Evolutionary conservation across 1,140 invertebrate genomes (phyloP).

Genomic region (Drosophila orosa): DNA sequence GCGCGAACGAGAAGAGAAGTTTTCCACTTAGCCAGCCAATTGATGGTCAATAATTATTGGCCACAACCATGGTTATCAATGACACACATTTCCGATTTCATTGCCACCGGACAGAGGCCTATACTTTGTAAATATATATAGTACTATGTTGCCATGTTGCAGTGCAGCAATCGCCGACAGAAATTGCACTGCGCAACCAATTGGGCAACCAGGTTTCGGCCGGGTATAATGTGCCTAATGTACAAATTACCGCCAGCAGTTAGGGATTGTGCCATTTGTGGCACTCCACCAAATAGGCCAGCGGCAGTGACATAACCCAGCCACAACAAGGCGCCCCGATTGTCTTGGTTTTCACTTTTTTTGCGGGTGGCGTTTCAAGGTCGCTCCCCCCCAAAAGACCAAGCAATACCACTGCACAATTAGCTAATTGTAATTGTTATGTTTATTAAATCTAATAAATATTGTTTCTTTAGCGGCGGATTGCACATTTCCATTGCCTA

Average conservation of each 20-base stretch:
- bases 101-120: conserved; percentile 23
- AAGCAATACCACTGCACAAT: conserved; percentile 25
- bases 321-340: conserved; percentile 40
- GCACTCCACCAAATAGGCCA: conserved; percentile 74
- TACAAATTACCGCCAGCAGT: conserved; percentile 70
- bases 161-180: conserved; percentile 10
- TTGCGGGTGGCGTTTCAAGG: conserved; percentile 52
- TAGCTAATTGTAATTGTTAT: conserved; percentile 55
- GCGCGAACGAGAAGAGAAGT: conserved; percentile 4
- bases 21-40: conserved; percentile 8
- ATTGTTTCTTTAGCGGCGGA: conserved; percentile 34
- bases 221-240: conserved; percentile 72
- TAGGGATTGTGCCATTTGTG: conserved; percentile 76
- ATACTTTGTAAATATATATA: background rate
- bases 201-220: conserved; percentile 53
- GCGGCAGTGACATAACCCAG: conserved; percentile 68
- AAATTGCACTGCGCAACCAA: conserved; percentile 66
- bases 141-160: conserved; percentile 2
- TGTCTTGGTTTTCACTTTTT: conserved; percentile 44
- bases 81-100: conserved; percentile 50
- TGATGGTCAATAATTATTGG: conserved; percentile 23
- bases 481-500: conserved; percentile 77
- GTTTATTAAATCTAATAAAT: conserved; percentile 79
- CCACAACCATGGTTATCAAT: conserved; percentile 21
- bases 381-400: conserved; percentile 29